Conservation (phyloP, 2,113 vertebrate species). For the Probosciger aterrimus region DNA sequence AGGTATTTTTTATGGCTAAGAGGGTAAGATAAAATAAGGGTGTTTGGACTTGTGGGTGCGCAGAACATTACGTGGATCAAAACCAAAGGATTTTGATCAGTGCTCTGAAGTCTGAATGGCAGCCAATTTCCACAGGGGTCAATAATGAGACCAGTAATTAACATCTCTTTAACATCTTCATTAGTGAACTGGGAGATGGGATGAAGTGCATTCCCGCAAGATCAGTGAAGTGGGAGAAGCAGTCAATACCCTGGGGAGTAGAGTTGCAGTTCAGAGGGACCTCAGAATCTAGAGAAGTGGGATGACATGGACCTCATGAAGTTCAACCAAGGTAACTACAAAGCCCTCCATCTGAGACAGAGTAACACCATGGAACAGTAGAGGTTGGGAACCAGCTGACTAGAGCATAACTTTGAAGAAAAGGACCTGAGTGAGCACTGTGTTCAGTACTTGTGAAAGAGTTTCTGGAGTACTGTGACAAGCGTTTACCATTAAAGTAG, state of each 20-base stretch:
- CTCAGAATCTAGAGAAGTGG: background rate
- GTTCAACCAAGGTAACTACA: background rate
- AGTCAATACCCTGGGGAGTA: background rate
- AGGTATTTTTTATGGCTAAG: background rate
- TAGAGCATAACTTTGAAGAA: background rate
- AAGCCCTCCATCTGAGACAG: background rate
- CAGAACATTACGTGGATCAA: background rate
- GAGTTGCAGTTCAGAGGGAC: background rate
- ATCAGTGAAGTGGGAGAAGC: background rate
- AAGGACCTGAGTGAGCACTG: background rate
- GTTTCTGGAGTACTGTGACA: background rate
- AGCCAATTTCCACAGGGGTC: background rate
- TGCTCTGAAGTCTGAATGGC: background rate
- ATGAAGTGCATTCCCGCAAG: background rate
- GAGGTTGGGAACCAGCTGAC: background rate
- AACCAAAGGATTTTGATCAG: background rate
- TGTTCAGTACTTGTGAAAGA: background rate
- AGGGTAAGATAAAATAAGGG: background rate
- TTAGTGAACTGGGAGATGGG: too few relatives aligned
- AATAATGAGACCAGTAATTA: background rate
- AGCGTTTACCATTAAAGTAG: background rate
- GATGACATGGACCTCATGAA: background rate
- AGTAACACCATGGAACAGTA: background rate
- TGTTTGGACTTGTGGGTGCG: background rate
- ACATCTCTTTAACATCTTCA: background rate